Base-by-base conservation (phyloP, 2,888 invertebrate genomes). In the Prenolepis imparis region DNA sequence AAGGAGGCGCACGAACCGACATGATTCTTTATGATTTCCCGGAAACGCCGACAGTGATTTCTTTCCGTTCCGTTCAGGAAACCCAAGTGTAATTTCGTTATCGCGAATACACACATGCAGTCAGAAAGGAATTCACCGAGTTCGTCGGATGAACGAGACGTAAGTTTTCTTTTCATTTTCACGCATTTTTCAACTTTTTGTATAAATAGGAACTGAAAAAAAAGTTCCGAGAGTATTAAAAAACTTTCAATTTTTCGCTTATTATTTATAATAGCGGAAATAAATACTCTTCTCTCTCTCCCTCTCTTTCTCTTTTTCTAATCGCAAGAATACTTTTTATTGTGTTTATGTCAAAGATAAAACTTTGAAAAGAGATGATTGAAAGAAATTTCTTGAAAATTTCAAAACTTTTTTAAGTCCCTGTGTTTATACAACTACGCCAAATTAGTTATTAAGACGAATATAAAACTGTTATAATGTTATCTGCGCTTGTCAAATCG, bases 141-240 rank as follows among this genome's bases (percentile, higher is more conserved):
- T 32, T 55, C 2, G 28, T 66, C 52, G 55, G 15, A 9, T 66
- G 18, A 36, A 78, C 21, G 32, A 32, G 21, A 28, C 21, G n/a
- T 18, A 44, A 28, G 8, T 28, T 59, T 78, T 78, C 59, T 78
- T 24, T 39, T 0, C 48, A 68, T 68, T 52, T 68, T 48, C 67
- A 24, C 66, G 41, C n/a, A 70, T 70, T 78, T 80, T 80, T 80
- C 5, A 59, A 52, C 68, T 78, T 70, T 70, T 78, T n/a, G 18
- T 70, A 78, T 36, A 44, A 44, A 74, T 64, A 52, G 9, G 32
- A 39, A 55, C n/a, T 32, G 39, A 28, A 39, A 48, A 32, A 41
- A 41, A 28, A 63, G 4, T 67, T 67, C 55, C 39, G 12, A 77
- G 75, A 55, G 55, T 24, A 36, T 66, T 67, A 11, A 52, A 6